Evolutionary conservation across 2,888 invertebrate species (phyloP), one percentile per base, ranked within the genome.

Genomic region (Lithophane socia): DNA sequence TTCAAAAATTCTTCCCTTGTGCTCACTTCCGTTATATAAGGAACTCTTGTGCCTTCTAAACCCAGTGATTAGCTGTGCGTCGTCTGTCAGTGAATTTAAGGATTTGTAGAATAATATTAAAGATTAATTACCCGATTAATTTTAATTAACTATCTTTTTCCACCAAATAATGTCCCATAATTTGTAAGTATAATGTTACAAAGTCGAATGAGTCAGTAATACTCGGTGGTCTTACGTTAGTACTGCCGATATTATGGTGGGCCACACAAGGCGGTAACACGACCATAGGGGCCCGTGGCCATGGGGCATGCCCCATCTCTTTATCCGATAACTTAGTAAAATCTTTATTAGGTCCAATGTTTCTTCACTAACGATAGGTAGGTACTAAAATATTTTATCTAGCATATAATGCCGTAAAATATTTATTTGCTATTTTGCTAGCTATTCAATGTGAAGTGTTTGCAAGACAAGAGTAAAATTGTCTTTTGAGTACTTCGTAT

Each of bases 241-340:
- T 58, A 73, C 24, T 42, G 68, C 60, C 63, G n/a, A 44, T 42
- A 64, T 65, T 60, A 66, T 13, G 68, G 12, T 5, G 68, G 87
- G 65, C 88, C 88, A 82, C 88, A 88, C 88, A 88, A 44, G 58
- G 12, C 37, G 61, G 86, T 72, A 85, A 87, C 73, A 77, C 49
- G 82, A 87, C 77, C 80, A 83, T 88, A 74, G 67, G 88, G 87
- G 87, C 54, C 69, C 24, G 37, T 1, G 64, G 61, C 24, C 58
- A 37, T n/a, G 29, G 82, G 58, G 13, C 47, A 49, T 49, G 42
- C 3, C 66, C 67, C 29, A 80, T 72, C 69, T 47, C 21, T 42
- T 60, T 75, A 24, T 42, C 37, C 18, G n/a, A 37, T 37, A 61
- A 1, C 18, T 52, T 12, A 42, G 44, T 79, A 58, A 68, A 37